Base-by-base conservation (phyloP, 2,888 invertebrate genomes). In the Hipparchia sbordonii region DNA sequence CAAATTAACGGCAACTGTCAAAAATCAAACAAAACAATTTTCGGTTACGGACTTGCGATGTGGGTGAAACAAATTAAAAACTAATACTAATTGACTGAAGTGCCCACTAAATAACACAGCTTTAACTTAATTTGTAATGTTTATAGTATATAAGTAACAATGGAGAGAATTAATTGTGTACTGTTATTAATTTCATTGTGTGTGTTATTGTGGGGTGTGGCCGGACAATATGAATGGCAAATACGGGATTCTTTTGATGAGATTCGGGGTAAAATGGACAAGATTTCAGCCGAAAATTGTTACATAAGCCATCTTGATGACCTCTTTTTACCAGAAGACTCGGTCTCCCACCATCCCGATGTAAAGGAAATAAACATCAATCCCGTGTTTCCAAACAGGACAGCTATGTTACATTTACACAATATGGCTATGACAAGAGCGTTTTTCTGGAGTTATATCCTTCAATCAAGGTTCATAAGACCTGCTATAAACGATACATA, bases 391-490 rank as follows among this genome's bases (percentile, higher is more conserved):
- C 98, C 98, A 0, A 99, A 99, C 91, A 95, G 99, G 82, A 99
- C 99, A 0, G 97, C 97, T 45, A 90, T 99, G 80, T 92, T 99
- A 72, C 98, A 99, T 92, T 92, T 99, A 73, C 99, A 99, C 88
- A 99, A 99, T 88, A 97, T 99, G 96, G 99, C 99, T n/a, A 94
- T 99, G 86, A 98, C 97, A 87, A 94, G 99, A 80, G 98, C 98
- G 0, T 99, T 98, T 89, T 99, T 98, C 89, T 99, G 98, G 97
- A 98, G 98, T 88, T 98, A 98, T 80, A 97, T 98, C 73, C 95
- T 98, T 0, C 98, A 98, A 85, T 97, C 98, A 46, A 94, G 98
- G 77, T 98, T 98, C 81, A 98, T 98, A 79, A 94, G 98, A 48
- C 98, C 98, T 0, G 97, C 97, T 0, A 97, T 97, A 39, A 98